Evolutionary conservation across 2,888 invertebrate species (phyloP).

Genomic region (Anoplius nigerrimus): DNA sequence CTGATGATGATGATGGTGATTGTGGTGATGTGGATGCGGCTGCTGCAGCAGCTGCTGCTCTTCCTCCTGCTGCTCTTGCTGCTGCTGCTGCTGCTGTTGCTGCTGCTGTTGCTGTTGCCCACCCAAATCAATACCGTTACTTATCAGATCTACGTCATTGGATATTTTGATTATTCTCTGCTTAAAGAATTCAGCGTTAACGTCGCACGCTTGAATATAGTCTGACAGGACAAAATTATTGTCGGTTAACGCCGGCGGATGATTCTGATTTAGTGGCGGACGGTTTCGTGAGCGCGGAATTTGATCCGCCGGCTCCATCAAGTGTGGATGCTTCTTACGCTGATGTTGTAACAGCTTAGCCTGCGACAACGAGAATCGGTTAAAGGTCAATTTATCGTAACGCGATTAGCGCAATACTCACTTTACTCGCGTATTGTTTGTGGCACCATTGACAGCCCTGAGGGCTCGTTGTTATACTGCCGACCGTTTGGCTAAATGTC

Average conservation of each 20-base stretch:
- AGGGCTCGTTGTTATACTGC: slow-evolving; percentile 83
- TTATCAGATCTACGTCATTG: slow-evolving; percentile 60
- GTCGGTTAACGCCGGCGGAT: slow-evolving; percentile 58
- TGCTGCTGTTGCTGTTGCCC: no score
- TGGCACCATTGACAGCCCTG: slow-evolving; percentile 88
- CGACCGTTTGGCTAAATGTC: slow-evolving; percentile 83
- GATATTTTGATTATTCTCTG: slow-evolving; percentile 65
- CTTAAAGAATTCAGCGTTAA: slow-evolving; percentile 61
- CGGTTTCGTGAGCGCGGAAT: slow-evolving; percentile 70
- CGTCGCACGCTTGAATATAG: slow-evolving; percentile 57
- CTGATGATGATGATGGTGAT: no score
- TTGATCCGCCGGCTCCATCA: slow-evolving; percentile 73
- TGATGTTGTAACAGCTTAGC: slow-evolving; percentile 84
- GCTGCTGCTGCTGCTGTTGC: no score
- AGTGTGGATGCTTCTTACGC: slow-evolving; percentile 79
- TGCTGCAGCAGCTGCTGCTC: no score
- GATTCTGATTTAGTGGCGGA: slow-evolving; percentile 67
- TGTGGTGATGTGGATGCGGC: no score
- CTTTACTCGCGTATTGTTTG: slow-evolving; percentile 90
- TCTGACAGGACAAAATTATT: slow-evolving; percentile 64
- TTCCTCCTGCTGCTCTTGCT: no score
- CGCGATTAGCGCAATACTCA: slow-evolving; percentile 57
- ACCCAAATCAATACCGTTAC: slow-evolving; percentile 51
- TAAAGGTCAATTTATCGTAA: no score
- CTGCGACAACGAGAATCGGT: slow-evolving; percentile 40